Evolutionary conservation across 2,113 vertebrate genomes (phyloP).

Genomic region (Lagopus muta): DNA sequence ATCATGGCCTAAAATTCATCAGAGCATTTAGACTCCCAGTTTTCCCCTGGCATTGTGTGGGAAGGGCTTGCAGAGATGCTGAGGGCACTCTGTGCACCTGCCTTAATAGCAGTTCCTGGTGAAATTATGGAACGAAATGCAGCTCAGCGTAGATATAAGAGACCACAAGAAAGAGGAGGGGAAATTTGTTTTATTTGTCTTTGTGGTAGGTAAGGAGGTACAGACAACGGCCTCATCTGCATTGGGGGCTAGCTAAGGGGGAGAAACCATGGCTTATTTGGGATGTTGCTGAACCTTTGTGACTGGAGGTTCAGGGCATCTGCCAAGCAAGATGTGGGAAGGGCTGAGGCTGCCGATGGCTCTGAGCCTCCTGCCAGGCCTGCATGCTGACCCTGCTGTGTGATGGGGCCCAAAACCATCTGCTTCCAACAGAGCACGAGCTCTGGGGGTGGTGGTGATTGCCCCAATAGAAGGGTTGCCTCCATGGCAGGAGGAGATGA

Average conservation of each 20-base stretch:
- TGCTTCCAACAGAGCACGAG: background rate
- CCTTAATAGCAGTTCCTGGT: background rate
- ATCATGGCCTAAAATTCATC: background rate
- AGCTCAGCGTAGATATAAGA: background rate
- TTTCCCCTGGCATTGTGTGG: background rate
- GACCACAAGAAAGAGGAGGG: background rate
- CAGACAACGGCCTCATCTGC: background rate
- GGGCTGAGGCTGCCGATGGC: background rate
- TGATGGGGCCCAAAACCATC: background rate
- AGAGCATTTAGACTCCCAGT: background rate
- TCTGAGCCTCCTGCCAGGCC: background rate
- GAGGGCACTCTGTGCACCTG: background rate
- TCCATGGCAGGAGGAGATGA: background rate
- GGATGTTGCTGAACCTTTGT: background rate
- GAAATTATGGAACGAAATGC: background rate
- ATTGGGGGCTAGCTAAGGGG: background rate
- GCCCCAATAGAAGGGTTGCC: too few relatives aligned
- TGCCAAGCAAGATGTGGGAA: background rate
- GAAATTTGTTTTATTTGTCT: background rate
- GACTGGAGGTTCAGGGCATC: background rate
- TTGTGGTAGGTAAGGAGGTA: background rate
- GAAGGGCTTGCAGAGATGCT: background rate
- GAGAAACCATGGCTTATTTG: background rate
- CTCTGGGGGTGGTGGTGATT: background rate
- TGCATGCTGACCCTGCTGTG: accelerated